Base-by-base conservation (phyloP, 1,140 invertebrate species). In the Atta cephalotes region DNA sequence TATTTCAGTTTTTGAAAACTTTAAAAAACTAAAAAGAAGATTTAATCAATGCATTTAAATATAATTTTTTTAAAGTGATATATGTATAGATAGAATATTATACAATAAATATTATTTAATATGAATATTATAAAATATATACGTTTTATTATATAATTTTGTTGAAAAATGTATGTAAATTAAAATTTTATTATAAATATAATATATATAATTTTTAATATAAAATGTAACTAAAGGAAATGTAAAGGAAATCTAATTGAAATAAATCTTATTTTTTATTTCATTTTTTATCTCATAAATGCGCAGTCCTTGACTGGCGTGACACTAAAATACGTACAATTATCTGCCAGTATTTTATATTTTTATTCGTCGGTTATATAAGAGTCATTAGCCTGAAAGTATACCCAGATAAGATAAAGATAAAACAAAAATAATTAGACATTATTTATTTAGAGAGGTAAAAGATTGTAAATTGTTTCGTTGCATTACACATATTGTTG, bases 321-420 rank as follows among this genome's bases (percentile, higher is more conserved):
- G 53, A 45, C 51, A 21, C 80, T 62, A 0, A 72, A 81, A 72
- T 62, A 65, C 21, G 31, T 39, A 70, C 39, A 45, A 81, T 81
- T 60, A 39, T 62, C 21, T 45, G 16, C 12, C 14, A 56, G n/a
- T 1, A 7, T 53, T 70, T 31, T 25, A 7, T 9, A 39, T 39
- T 39, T 7, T 39, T 39, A 39, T 39, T 39, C 0, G 35, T 39
- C 35, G 35, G 5, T 39, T 39, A 39, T 39, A 39, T 39, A 39
- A 39, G 7, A 81, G 16, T 80, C 10, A 70, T 31, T 56, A 80
- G 14, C 28, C 5, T 56, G 1, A 70, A 9, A 39, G 35, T 39
- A 45, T 45, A 45, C 0, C 1, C 9, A 45, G 39, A 45, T 45
- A 45, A 45, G 21, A 65, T 31, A 10, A n/a, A 65, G 18, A 51